These are phyloP conservation scores for Microctenopoma steveboyesi DNA, from an alignment of 2,797 vertebrate species.

Conservation along the genomic window DNA sequence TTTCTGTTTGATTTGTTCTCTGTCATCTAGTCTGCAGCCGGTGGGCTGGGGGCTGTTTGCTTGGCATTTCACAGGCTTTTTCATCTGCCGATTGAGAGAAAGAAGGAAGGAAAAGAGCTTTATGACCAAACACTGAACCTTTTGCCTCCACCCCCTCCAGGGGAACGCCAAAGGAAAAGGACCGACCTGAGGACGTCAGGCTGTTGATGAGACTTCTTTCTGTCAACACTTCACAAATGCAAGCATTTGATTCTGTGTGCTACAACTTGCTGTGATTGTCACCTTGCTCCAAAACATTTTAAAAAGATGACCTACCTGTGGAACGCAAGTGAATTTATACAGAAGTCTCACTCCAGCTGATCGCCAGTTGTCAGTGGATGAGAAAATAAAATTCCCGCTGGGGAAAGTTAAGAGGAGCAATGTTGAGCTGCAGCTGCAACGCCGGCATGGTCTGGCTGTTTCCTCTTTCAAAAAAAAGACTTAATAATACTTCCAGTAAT, in stretches of 20 bases:
- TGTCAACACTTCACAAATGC: background rate
- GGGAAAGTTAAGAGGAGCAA: constrained; percentile 30
- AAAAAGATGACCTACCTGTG: constrained; percentile 38
- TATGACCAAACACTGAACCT: constrained; percentile 60
- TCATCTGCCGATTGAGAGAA: constrained; percentile 60
- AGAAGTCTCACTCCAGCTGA: constrained; percentile 61
- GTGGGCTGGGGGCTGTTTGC: constrained; percentile 63
- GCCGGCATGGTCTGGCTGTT: background rate
- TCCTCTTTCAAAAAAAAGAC: background rate
- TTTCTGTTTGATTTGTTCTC: constrained; percentile 74
- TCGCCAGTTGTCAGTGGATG: constrained; percentile 59
- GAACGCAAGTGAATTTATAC: constrained; percentile 58
- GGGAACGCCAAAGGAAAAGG: background rate
- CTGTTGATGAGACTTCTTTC: constrained; percentile 4
- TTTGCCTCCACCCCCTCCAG: constrained; percentile 13
- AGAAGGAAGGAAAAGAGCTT: constrained; percentile 38
- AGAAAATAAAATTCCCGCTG: constrained; percentile 59
- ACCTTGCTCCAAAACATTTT: constrained; percentile 10
- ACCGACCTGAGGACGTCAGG: constrained; percentile 8
- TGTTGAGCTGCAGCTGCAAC: constrained; percentile 27
- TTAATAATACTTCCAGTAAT: constrained; percentile 32
- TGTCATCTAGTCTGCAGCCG: constrained; percentile 67
- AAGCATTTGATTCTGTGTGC: background rate
- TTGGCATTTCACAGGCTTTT: constrained; percentile 48
- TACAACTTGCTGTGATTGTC: constrained; percentile 3